phyloP scores from a whole-genome alignment of 2,888 invertebrate species.

The Harmothoe impar region DNA sequence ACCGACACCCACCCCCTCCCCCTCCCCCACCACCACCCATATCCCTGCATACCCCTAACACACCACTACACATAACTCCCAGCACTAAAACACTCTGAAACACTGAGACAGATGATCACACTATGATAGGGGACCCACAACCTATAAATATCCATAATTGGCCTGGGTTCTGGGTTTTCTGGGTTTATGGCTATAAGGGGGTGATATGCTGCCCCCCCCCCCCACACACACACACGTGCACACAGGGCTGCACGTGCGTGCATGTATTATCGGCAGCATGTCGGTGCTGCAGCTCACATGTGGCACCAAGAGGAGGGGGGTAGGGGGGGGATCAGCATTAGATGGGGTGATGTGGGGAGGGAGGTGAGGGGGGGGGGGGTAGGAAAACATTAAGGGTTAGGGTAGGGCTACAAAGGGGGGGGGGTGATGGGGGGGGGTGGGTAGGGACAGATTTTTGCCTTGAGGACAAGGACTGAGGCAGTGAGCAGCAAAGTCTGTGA shows the following conservation, averaged over 20 bases:
- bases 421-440: not conserved
- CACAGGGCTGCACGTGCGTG: too few species aligned
- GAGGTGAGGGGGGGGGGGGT: not conserved
- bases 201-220: not conserved
- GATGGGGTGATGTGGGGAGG: slow-evolving; percentile 12
- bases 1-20: too few species aligned
- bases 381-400: not conserved
- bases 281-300: too few species aligned
- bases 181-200: not conserved
- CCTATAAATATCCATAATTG: slow-evolving; percentile 3
- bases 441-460: too few species aligned
- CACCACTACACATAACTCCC: too few species aligned
- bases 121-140: not conserved
- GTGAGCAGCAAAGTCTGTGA: too few species aligned
- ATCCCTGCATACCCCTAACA: too few species aligned
- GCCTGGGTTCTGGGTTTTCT: not conserved
- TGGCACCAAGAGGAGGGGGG: too few species aligned
- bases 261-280: too few species aligned
- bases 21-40: too few species aligned
- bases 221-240: not conserved
- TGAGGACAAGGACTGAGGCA: too few species aligned
- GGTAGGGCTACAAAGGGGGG: not conserved
- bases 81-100: too few species aligned
- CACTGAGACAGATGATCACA: not conserved
- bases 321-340: not conserved